Conservation (phyloP, 1,140 invertebrate species). For the Penaeus chinensis region DNA sequence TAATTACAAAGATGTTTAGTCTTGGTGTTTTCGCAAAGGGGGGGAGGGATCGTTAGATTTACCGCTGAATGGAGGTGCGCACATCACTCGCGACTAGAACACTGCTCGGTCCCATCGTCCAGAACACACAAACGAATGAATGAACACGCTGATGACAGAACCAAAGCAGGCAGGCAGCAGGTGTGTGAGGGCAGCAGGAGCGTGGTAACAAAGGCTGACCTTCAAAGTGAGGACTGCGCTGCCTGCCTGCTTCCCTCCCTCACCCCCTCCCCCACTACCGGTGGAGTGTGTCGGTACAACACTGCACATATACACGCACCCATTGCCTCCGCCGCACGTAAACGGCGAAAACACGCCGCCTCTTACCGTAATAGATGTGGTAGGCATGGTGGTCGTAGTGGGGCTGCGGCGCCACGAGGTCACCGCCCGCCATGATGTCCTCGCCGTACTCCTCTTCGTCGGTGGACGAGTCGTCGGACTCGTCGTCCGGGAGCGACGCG, state of each 20-base stretch:
- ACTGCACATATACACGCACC: not conserved
- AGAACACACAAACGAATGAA: too few relatives aligned
- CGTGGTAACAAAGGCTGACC: constrained; percentile 57
- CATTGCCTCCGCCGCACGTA: not conserved
- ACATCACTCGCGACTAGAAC: too few relatives aligned
- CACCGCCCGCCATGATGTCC: constrained; percentile 52
- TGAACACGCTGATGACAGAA: not conserved
- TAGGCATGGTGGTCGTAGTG: constrained; percentile 61
- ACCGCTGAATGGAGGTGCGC: too few relatives aligned
- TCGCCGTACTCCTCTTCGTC: constrained; percentile 34
- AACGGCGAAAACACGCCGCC: not conserved
- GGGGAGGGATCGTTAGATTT: too few relatives aligned
- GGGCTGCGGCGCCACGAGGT: constrained; percentile 43
- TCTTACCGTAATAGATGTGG: constrained; percentile 61
- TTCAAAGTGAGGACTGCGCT: constrained; percentile 15
- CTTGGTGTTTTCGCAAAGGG: too few relatives aligned
- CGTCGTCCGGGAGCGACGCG: constrained; percentile 50
- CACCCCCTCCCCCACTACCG: not conserved
- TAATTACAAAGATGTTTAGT: too few relatives aligned
- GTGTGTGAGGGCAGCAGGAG: constrained; percentile 23
- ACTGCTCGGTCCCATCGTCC: too few relatives aligned
- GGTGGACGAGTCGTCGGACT: constrained; percentile 9
- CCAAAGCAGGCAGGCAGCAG: constrained; percentile 15
- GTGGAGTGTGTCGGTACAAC: not conserved
- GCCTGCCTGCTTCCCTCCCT: not conserved